Evolutionary conservation across 2,888 invertebrate species (phyloP).

Genomic region (Athalia circularis): DNA sequence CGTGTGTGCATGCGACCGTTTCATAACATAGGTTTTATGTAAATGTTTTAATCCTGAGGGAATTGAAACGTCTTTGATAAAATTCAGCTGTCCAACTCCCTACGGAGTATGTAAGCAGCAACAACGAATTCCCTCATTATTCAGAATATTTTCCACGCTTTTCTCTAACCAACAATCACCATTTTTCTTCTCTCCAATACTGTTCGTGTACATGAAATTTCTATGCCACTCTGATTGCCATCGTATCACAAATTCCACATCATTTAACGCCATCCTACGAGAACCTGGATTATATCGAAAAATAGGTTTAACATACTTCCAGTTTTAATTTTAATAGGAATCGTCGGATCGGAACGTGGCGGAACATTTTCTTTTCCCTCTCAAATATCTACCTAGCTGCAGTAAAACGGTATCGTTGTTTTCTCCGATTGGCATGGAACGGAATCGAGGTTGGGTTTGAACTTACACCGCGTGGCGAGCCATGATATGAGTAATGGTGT

Average conservation of each 20-base stretch:
- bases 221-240: conserved; percentile 11
- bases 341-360: neutral
- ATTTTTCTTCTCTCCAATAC: neutral
- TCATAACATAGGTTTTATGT: conserved; percentile 64
- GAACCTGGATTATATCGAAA: no score
- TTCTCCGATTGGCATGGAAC: neutral
- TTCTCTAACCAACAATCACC: conserved; percentile 13
- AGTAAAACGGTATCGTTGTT: neutral
- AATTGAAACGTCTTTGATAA: conserved; percentile 60
- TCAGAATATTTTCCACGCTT: neutral
- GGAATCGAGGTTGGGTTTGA: conserved; percentile 27
- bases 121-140: neutral
- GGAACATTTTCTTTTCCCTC: no score
- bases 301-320: neutral
- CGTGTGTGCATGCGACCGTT: conserved; percentile 30
- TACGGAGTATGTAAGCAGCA: no score
- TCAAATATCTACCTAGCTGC: neutral
- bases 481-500: conserved; percentile 74
- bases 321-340: neutral
- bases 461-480: conserved; percentile 65
- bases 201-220: neutral
- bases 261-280: neutral
- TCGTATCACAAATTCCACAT: neutral
- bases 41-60: conserved; percentile 66
- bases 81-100: conserved; percentile 25